A percentile compares a stretch with the other conserved stretches of the same genome.
Evolutionary conservation across 2,888 invertebrate species (phyloP).

Genomic region (Octodonta nipae): DNA sequence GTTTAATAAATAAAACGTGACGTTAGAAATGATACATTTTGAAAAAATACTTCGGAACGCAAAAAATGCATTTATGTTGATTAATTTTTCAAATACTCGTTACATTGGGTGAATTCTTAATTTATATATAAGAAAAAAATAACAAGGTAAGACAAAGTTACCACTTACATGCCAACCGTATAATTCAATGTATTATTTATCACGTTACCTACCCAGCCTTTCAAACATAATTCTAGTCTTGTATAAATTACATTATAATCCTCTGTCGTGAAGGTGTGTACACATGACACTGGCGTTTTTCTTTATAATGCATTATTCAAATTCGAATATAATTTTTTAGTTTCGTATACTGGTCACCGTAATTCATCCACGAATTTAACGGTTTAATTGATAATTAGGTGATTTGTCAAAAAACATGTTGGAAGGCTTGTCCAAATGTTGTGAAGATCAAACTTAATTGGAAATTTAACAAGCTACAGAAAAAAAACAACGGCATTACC

Average conservation of each 20-base stretch:
- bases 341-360: too few relatives aligned
- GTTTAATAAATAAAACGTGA: too few relatives aligned
- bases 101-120: too few relatives aligned
- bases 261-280: not conserved
- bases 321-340: not conserved
- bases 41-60: too few relatives aligned
- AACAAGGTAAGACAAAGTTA: too few relatives aligned
- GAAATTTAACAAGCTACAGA: conserved; percentile 4
- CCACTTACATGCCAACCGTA: too few relatives aligned
- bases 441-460: conserved; percentile 7
- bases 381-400: conserved; percentile 10
- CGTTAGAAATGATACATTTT: too few relatives aligned
- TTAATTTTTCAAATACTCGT: too few relatives aligned
- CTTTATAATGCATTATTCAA: not conserved
- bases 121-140: too few relatives aligned
- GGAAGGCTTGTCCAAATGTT: conserved; percentile 11
- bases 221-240: conserved; percentile 1
- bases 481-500: conserved; percentile 2
- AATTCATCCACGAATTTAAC: not conserved
- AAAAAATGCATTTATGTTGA: too few relatives aligned
- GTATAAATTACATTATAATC: conserved; percentile 2
- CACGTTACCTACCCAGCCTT: too few relatives aligned
- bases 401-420: conserved; percentile 12
- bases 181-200: too few relatives aligned
- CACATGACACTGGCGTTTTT: conserved; percentile 1